Conservation (phyloP, 1,140 invertebrate genomes). For the Bradysia coprophila region DNA sequence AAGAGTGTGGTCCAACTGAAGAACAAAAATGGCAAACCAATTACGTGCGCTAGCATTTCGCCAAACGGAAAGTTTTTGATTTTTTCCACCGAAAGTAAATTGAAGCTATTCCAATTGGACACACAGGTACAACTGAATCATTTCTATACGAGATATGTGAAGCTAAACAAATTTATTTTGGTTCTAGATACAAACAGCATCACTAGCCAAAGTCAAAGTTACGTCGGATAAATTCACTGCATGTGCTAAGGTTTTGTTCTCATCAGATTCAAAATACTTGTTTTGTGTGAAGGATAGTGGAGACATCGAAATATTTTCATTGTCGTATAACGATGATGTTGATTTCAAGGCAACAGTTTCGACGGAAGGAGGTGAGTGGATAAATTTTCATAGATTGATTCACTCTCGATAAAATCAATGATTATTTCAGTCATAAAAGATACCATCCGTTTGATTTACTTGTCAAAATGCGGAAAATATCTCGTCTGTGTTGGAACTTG, state of each 20-base stretch:
- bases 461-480: conserved; percentile 31
- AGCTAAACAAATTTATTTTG: conserved; percentile 2
- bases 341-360: conserved; percentile 14
- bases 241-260: conserved; percentile 27
- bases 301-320: conserved; percentile 18
- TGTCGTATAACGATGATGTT: conserved; percentile 21
- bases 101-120: conserved; percentile 45
- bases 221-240: conserved; percentile 20
- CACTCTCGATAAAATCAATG: neutral
- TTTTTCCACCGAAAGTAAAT: conserved; percentile 44
- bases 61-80: conserved; percentile 45
- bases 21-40: conserved; percentile 36
- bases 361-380: too few relatives aligned
- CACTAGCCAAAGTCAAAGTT: conserved; percentile 24
- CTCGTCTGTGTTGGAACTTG: conserved; percentile 36
- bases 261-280: conserved; percentile 21
- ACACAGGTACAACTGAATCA: conserved; percentile 7
- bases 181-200: conserved; percentile 20
- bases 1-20: conserved; percentile 21
- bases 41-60: conserved; percentile 47
- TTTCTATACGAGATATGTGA: too few relatives aligned
- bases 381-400: too few relatives aligned
- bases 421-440: conserved; percentile 5
- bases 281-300: conserved; percentile 14
- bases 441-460: conserved; percentile 5